phyloP scores from a whole-genome alignment of 2,888 invertebrate species.

The Limulus polyphemus region DNA sequence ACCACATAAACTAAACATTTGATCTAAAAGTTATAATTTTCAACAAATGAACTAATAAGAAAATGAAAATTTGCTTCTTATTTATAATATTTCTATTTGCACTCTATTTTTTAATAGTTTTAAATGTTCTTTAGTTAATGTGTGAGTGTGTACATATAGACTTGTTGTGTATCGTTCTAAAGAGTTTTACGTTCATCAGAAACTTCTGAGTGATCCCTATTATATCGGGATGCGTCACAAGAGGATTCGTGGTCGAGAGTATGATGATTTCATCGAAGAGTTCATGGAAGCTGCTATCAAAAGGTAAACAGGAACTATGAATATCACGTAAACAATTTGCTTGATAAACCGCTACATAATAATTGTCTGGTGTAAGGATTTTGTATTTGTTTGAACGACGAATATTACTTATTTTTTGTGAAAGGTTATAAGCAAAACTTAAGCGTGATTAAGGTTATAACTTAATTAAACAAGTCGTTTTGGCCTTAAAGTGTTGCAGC shows the following conservation, averaged over 20 bases:
- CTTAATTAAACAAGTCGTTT: too few species aligned
- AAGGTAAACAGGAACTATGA: constrained; percentile 30
- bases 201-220: constrained; percentile 75
- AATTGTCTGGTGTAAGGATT: too few species aligned
- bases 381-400: too few species aligned
- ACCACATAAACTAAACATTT: too few species aligned
- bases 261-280: constrained; percentile 90
- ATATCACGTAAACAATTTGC: neutral
- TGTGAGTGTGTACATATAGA: constrained; percentile 8
- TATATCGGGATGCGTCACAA: constrained; percentile 85
- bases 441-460: too few species aligned
- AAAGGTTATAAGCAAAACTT: too few species aligned
- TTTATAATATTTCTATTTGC: neutral
- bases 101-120: neutral
- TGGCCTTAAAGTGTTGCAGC: too few species aligned
- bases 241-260: constrained; percentile 65
- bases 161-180: constrained; percentile 15
- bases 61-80: neutral
- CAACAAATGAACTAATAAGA: too few species aligned
- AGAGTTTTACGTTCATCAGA: constrained; percentile 35
- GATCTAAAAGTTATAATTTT: too few species aligned
- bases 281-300: constrained; percentile 84
- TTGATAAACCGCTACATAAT: too few species aligned
- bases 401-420: too few species aligned
- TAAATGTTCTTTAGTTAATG: neutral